Base-by-base conservation (phyloP, 2,113 vertebrate genomes). In the Camelus dromedarius region DNA sequence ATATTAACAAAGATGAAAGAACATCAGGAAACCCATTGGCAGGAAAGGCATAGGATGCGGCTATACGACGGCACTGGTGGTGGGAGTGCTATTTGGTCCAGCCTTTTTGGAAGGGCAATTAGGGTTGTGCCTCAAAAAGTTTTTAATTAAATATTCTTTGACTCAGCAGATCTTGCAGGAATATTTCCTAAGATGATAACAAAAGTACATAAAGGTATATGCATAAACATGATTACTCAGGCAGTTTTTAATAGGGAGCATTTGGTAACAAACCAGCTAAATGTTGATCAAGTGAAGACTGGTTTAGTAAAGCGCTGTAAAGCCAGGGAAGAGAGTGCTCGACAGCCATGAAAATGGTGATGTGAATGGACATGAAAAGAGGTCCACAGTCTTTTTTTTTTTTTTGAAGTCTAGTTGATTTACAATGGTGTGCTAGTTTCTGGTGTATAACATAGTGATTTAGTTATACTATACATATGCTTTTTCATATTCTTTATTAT, bases 1-100 rank as follows among this genome's bases (percentile, higher is more conserved):
- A 79, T 91, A 62, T 80, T 66, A 91, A 95, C 32, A 69, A 83
- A 60, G n/a, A 91, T 67, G 28, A 81, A 79, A 67, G 22, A 94
- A 30, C 38, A 70, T 2, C 14, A 73, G 28, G 16, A 87, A 48
- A 30, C 13, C 11, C 2, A 14, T 12, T 60, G 18, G 35, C 30
- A 1, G 6, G 30, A 69, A 87, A 85, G 19, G 50, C 18, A 2
- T 38, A 30, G 2, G 7, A 81, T 82, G 12, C 64, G 26, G 28
- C 15, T 58, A 4, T 79, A 60, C 69, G 46, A 30, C 42, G 32
- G 3, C 16, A 80, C 15, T 58, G 60, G 35, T 67, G 19, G 12
- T 88, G 52, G 54, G 20, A 69, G 69, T n/a, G 5, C 9, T 69
- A 92, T 72, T 42, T 86, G 8, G 77, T 35, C 35, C 26, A 93